Evolutionary conservation across 2,888 invertebrate species (phyloP).

Genomic region (Dicycla oo): DNA sequence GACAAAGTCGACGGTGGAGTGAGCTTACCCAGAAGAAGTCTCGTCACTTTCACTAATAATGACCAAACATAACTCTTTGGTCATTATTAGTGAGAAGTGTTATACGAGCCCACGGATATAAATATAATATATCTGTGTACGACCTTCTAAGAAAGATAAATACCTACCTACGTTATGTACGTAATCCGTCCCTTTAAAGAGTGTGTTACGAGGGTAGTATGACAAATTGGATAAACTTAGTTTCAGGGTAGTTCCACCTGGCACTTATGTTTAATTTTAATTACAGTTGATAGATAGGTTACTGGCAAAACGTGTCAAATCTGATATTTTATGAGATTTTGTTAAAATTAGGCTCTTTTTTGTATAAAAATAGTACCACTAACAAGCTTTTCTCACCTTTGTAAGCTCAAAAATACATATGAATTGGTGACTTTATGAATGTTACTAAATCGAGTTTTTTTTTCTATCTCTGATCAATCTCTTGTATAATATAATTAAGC

Average conservation of each 20-base stretch:
- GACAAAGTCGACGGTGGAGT: too few species aligned
- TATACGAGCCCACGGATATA: too few species aligned
- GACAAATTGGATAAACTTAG: conserved; percentile 35
- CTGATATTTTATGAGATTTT: background rate
- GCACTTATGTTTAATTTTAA: conserved; percentile 13
- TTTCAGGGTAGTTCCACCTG: conserved; percentile 13
- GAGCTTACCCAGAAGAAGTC: too few species aligned
- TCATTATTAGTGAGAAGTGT: background rate
- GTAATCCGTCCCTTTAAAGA: background rate
- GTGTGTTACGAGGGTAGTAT: conserved; percentile 19
- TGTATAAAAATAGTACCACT: too few species aligned
- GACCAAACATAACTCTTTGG: too few species aligned
- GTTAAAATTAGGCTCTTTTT: background rate
- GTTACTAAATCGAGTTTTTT: background rate
- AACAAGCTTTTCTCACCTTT: background rate
- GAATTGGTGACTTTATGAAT: background rate
- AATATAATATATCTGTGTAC: too few species aligned
- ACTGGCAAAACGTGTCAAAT: background rate
- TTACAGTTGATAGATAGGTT: background rate
- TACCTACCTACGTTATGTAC: background rate
- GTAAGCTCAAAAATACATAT: background rate
- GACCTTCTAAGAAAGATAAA: background rate
- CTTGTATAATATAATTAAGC: background rate
- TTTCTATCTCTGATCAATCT: background rate
- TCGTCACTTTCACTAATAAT: too few species aligned